Conservation (phyloP, 2,888 invertebrate genomes). For the Eulithis testata region DNA sequence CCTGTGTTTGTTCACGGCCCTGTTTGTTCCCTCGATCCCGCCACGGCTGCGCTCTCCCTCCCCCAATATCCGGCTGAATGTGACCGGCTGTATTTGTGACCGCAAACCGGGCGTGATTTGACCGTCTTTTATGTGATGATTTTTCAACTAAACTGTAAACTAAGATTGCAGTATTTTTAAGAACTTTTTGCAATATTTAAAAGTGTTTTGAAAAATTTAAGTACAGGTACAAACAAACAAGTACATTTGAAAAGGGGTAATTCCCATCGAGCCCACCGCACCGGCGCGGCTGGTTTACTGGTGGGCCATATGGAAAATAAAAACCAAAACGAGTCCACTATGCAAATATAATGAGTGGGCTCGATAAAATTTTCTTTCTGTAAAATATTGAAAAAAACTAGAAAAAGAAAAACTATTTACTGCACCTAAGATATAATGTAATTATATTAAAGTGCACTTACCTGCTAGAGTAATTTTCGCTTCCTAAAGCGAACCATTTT, state of each 20-base stretch:
- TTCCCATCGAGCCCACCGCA: no score
- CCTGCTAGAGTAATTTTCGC: conserved; percentile 25
- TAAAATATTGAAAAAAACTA: background rate
- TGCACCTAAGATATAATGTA: background rate
- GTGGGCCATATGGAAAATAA: no score
- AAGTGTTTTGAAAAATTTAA: no score
- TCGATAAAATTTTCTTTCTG: no score
- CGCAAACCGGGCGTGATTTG: conserved; percentile 20
- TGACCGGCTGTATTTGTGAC: conserved; percentile 26
- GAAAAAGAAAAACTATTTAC: background rate
- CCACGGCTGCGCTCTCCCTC: conserved; percentile 16
- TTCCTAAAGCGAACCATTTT: conserved; percentile 33
- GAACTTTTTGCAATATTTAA: no score
- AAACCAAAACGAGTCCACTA: no score
- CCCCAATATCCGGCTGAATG: conserved; percentile 39
- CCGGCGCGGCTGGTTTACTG: no score
- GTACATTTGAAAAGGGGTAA: no score
- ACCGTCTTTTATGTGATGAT: conserved; percentile 23
- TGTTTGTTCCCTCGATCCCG: conserved; percentile 21
- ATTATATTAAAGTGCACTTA: conserved; percentile 10
- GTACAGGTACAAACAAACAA: no score
- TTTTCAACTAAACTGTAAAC: conserved; percentile 18
- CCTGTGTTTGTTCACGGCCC: conserved; percentile 1
- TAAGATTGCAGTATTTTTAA: no score
- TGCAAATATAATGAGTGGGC: no score